Base-by-base conservation (phyloP, 2,888 invertebrate species). In the Megastigmus dorsalis region DNA sequence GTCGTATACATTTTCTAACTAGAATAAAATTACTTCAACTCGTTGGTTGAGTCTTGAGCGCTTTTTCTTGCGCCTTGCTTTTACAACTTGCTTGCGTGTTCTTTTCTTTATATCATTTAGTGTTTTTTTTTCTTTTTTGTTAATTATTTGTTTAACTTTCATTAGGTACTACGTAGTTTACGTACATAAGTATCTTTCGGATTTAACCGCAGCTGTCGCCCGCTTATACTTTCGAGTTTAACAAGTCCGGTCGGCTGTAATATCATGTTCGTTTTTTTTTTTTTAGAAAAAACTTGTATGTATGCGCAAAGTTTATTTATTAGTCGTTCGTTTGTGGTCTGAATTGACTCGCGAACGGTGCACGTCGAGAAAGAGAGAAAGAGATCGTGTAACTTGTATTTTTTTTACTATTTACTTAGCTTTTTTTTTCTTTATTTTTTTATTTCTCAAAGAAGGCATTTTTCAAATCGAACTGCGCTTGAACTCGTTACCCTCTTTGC, bases 1-100 rank as follows among this genome's bases (percentile, higher is more conserved):
- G 81, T 88, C 88, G 88, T 88, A 88, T 88, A 88, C 88, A 88
- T 86, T 87, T 83, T 85, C 86, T 87, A 87, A 88, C 88, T 87
- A 88, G 88, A 87, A 85, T 87, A 86, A 84, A 82, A 81, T 84
- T 84, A 84, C 82, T 83, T 68, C 50, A 55, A 50, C 50, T 76
- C 75, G 67, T 20, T 36, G 57, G 36, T 13, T 62, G 60, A 72
- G 66, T 70, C 54, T 33, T 59, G 67, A 70, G 60, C 55, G 72
- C 76, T 74, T 65, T 54, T 69, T 59, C 60, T n/a, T n/a, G n/a
- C n/a, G n/a, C n/a, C n/a, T n/a, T n/a, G n/a, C 3, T 63, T n/a
- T n/a, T 23, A 26, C 20, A 30, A 38, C 48, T 20, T 30, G 7
- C 50, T 26, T 26, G n/a, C n/a, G n/a, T n/a, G n/a, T n/a, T 59